Evolutionary conservation across 2,888 invertebrate genomes (phyloP).

Genomic region (Caenorhabditis sp.): DNA sequence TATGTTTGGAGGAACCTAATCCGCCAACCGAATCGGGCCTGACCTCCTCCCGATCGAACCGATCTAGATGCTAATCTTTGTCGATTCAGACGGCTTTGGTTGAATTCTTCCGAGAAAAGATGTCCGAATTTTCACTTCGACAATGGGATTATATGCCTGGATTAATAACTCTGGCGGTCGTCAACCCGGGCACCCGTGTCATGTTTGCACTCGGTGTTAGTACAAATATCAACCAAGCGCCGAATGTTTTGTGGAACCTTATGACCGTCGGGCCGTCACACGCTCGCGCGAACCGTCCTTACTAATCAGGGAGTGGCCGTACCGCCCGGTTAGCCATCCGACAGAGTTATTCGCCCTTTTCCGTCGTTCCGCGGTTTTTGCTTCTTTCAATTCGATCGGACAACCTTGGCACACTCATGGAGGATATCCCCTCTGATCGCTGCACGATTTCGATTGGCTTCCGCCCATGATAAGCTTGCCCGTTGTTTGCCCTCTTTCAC

Average conservation of each 20-base stretch:
- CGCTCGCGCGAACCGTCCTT: neutral
- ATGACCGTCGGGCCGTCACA: conserved; percentile 8
- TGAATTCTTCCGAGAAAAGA: conserved; percentile 28
- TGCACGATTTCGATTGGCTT: conserved; percentile 23
- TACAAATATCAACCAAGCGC: conserved; percentile 43
- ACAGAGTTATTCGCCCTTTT: neutral
- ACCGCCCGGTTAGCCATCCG: conserved; percentile 12
- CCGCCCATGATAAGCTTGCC: conserved; percentile 7
- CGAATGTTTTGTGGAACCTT: conserved; percentile 34
- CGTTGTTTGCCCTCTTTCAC: conserved; percentile 40
- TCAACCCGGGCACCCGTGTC: neutral
- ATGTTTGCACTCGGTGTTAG: conserved; percentile 41
- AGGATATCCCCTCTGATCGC: conserved; percentile 23
- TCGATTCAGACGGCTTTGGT: neutral
- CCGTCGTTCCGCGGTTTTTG: neutral
- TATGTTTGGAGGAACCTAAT: conserved; percentile 30
- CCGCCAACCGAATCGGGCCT: conserved; percentile 37
- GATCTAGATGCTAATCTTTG: conserved; percentile 52
- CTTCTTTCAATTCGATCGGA: neutral
- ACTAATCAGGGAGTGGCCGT: conserved; percentile 38
- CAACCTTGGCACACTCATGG: conserved; percentile 10
- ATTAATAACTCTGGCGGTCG: conserved; percentile 47
- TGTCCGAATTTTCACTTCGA: conserved; percentile 50
- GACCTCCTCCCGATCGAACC: conserved; percentile 43
- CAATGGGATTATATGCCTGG: conserved; percentile 41